Percentiles rank a stretch among this genome's conserved stretches.
These are phyloP conservation scores for Anser brachyrhynchus DNA, from an alignment of 2,113 vertebrate genomes.

Conservation along the genomic window DNA sequence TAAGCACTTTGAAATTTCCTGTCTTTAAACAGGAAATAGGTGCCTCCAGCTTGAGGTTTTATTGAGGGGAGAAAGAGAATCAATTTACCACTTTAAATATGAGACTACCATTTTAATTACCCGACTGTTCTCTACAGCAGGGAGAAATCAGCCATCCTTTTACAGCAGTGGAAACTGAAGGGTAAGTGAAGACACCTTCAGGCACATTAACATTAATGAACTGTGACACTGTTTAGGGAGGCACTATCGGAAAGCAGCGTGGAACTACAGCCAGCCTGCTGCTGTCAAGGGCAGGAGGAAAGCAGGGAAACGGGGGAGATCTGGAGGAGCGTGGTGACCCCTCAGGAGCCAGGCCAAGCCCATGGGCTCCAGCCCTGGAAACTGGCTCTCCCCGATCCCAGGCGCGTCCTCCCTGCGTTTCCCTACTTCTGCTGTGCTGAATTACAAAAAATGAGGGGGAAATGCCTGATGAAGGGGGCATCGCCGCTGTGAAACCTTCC, in stretches of 20 bases:
- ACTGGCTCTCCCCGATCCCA: neutral
- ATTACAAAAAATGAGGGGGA: neutral
- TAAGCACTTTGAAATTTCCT: neutral
- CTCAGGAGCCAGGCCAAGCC: neutral
- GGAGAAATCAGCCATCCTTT: neutral
- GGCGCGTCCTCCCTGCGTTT: neutral
- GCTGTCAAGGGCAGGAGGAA: neutral
- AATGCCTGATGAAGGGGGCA: neutral
- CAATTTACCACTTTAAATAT: neutral
- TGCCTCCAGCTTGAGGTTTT: neutral
- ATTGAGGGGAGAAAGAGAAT: neutral
- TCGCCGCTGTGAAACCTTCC: neutral
- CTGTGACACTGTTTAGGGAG: neutral
- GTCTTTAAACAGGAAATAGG: neutral
- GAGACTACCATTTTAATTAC: neutral
- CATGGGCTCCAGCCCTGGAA: neutral
- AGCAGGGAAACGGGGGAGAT: neutral
- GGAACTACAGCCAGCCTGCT: neutral
- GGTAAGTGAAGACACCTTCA: neutral
- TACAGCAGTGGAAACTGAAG: neutral
- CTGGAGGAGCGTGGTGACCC: neutral
- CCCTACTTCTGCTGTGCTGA: neutral
- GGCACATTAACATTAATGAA: neutral
- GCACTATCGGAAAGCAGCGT: neutral
- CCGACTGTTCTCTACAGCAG: neutral